A percentile compares a stretch with the other conserved stretches of the same genome.
Evolutionary conservation across 2,797 vertebrate genomes (phyloP).

Genomic region (Babyrousa celebensis): DNA sequence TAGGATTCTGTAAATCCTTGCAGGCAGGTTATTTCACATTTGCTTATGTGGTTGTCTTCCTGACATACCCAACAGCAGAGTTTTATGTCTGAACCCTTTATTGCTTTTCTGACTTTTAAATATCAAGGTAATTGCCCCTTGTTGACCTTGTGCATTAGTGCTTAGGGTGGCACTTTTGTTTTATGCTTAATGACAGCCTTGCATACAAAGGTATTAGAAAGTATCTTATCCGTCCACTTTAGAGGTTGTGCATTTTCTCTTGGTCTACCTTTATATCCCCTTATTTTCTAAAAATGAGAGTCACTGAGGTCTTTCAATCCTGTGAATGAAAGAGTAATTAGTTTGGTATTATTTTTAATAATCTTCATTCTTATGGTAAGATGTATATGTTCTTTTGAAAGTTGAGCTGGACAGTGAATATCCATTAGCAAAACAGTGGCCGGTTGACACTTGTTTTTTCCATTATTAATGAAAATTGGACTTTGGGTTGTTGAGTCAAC

Average conservation of each 20-base stretch:
- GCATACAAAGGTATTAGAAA: neutral
- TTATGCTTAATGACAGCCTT: neutral
- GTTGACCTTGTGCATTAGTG: neutral
- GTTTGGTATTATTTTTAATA: conserved; percentile 51
- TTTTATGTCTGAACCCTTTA: conserved; percentile 39
- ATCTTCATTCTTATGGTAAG: conserved; percentile 30
- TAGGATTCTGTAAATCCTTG: neutral
- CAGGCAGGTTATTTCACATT: neutral
- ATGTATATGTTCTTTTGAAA: conserved; percentile 25
- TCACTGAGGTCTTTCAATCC: neutral
- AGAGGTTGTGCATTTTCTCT: neutral
- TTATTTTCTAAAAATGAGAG: neutral
- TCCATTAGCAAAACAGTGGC: neutral
- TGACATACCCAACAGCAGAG: neutral
- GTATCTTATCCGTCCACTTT: neutral
- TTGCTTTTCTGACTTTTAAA: conserved; percentile 47
- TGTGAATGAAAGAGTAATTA: conserved; percentile 3
- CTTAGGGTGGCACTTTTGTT: neutral
- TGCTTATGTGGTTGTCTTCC: neutral
- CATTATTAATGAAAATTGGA: conserved; percentile 11
- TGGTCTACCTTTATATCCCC: conserved; percentile 16
- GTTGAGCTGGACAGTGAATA: neutral
- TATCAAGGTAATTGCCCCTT: neutral
- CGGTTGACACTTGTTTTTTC: neutral
- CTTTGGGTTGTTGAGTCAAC: neutral